Base-by-base conservation (phyloP, 2,888 invertebrate species). In the Dynastes hyllus region DNA sequence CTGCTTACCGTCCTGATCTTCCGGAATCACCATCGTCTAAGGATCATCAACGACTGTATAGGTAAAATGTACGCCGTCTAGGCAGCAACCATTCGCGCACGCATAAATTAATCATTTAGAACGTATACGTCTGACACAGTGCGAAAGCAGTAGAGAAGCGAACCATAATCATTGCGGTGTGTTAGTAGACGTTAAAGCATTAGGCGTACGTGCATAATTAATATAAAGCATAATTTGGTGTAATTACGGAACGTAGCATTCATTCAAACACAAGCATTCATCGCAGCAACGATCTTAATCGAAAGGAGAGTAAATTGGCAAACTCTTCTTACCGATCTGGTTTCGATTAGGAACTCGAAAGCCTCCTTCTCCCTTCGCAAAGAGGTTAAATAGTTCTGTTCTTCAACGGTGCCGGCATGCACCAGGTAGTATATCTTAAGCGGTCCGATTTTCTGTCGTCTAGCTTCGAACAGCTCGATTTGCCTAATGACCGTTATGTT, bases 381-480 rank as follows among this genome's bases (percentile, higher is more conserved):
- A 0, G 95, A 93, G 0, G 98, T 97, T 51, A 99, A 91, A 89
- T 98, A 99, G 1, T 96, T 94, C 90, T 99, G 99, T 88, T 99
- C 99, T 89, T 99, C 99, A 0, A 97, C 96, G 6, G 99, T 98
- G 80, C 95, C 95, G 9, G 94, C 94, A 87, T 98, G 97, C 82
- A 98, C 93, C 70, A 99, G 88, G 85, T 98, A 97, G 88, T 96
- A 99, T 8, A 99, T 94, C 85, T 94, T 93, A 4, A 94, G 87
- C 16, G 90, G 87, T 0, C 91, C 88, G 9, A 91, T 90, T n/a
- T 88, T 87, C 63, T 89, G 87, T 80, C 92, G 91, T 40, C 92
- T 91, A 37, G 92, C 92, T 86, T 94, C 96, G 86, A 93, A 96
- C 55, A 97, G 92, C 91, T 99, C 99, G 78, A 99, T 92, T 88